Evolutionary conservation across 2,888 invertebrate genomes (phyloP).

Genomic region (Hypselothyrea guttata): DNA sequence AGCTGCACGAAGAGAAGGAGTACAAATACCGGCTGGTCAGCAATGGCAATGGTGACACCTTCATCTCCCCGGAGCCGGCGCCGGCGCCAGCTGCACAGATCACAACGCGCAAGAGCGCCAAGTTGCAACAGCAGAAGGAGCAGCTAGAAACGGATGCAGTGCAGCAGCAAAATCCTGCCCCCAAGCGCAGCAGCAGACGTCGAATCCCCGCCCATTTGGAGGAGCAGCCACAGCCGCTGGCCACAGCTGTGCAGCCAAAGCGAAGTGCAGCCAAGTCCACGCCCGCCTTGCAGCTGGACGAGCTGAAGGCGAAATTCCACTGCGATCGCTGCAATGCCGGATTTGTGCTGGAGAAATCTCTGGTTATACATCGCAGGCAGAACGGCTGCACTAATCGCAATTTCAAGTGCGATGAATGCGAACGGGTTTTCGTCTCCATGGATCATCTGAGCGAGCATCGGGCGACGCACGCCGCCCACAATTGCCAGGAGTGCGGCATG

Average conservation of each 20-base stretch:
- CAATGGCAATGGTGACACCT: slow-evolving; percentile 50
- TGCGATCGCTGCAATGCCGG: slow-evolving; percentile 80
- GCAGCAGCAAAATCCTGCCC: no score
- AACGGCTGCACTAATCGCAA: slow-evolving; percentile 83
- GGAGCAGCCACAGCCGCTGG: no score
- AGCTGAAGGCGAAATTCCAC: slow-evolving; percentile 49
- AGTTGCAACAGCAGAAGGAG: slow-evolving; percentile 21
- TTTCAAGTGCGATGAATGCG: slow-evolving; percentile 82
- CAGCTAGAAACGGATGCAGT: no score
- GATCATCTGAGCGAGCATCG: slow-evolving; percentile 84
- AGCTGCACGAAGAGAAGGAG: slow-evolving; percentile 41
- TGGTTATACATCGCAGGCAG: slow-evolving; percentile 78
- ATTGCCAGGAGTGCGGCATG: slow-evolving; percentile 81
- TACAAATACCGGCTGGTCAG: slow-evolving; percentile 67
- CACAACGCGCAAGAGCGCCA: slow-evolving; percentile 46
- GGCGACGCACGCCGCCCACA: slow-evolving; percentile 65
- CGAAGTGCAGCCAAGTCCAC: not conserved
- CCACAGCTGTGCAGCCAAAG: not conserved
- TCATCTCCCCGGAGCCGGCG: slow-evolving; percentile 40
- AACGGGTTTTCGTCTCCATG: slow-evolving; percentile 84
- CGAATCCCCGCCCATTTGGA: no score
- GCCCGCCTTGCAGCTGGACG: slow-evolving; percentile 11
- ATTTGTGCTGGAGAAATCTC: slow-evolving; percentile 77
- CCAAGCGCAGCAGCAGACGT: no score
- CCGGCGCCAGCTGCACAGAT: slow-evolving; percentile 13